Evolutionary conservation across 2,888 invertebrate genomes (phyloP).

Genomic region (Onthophagus sagittarius): DNA sequence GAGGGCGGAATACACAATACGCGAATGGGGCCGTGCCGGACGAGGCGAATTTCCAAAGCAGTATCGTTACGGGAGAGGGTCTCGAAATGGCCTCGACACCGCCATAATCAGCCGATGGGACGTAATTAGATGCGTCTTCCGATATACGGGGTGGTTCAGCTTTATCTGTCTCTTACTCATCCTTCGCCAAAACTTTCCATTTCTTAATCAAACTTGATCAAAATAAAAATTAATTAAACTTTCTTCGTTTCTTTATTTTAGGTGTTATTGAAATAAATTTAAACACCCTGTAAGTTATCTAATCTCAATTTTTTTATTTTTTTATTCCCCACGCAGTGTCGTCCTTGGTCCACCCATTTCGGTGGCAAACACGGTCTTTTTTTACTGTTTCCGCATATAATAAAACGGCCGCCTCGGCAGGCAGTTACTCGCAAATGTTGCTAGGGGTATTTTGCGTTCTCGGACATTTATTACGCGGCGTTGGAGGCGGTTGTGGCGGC

Average conservation of each 20-base stretch:
- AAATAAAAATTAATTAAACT: not conserved
- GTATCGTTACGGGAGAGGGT: conserved; percentile 4
- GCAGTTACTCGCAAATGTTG: conserved; percentile 51
- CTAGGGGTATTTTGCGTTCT: conserved; percentile 48
- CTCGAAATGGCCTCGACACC: not conserved
- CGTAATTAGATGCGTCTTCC: conserved; percentile 6
- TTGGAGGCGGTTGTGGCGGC: conserved; percentile 35
- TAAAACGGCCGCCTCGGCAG: conserved; percentile 53
- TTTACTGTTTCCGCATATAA: conserved; percentile 60
- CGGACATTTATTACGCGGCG: conserved; percentile 48
- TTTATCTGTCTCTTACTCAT: not conserved
- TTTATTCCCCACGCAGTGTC: not conserved
- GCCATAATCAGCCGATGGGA: conserved; percentile 7
- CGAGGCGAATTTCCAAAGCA: not conserved
- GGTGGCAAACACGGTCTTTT: conserved; percentile 41
- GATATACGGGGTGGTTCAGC: not conserved
- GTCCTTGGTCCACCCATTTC: not conserved
- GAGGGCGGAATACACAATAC: conserved; percentile 47
- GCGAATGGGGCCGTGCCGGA: conserved; percentile 28
- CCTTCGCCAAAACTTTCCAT: not conserved
- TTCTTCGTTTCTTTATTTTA: not conserved
- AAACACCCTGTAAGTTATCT: not conserved
- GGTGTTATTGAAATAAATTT: not conserved
- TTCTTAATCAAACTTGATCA: not conserved
- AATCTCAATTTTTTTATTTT: not conserved